These are phyloP conservation scores for Sciaenops ocellatus DNA, from an alignment of 2,797 vertebrate species.

Conservation along the genomic window DNA sequence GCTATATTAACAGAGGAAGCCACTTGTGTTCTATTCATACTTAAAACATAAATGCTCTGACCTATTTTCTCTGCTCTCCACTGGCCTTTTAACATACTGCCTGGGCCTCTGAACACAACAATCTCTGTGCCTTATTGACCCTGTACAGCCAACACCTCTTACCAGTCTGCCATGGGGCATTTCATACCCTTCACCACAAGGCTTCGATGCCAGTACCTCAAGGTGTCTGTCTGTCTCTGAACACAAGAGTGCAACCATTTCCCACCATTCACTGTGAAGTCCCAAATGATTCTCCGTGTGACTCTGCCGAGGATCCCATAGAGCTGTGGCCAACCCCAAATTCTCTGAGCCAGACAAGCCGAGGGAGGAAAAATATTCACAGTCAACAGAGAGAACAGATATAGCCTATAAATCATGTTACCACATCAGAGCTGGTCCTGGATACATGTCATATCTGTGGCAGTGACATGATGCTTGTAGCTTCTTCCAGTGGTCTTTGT, in stretches of 20 bases:
- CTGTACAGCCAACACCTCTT: slow-evolving; percentile 16
- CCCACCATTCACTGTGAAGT: slow-evolving; percentile 52
- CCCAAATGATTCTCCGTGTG: slow-evolving; percentile 1
- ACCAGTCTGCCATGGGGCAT: slow-evolving; percentile 50
- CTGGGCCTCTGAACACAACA: slow-evolving; percentile 16
- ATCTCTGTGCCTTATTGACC: slow-evolving; percentile 6
- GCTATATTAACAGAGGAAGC: background rate
- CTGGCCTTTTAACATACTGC: background rate
- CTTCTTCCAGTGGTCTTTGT: slow-evolving; percentile 3
- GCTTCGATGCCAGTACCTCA: slow-evolving; percentile 33
- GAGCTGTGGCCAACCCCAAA: slow-evolving; percentile 29
- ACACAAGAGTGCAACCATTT: slow-evolving; percentile 60
- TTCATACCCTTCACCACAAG: slow-evolving; percentile 61
- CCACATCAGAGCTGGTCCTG: slow-evolving; percentile 44
- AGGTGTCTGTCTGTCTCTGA: slow-evolving; percentile 57
- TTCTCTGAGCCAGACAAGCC: slow-evolving; percentile 23
- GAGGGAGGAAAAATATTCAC: slow-evolving; percentile 40
- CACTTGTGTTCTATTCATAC: background rate
- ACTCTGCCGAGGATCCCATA: slow-evolving; percentile 16
- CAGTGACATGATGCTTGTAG: slow-evolving; percentile 8
- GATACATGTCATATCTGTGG: slow-evolving; percentile 29
- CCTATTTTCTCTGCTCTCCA: slow-evolving; percentile 11
- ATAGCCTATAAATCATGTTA: slow-evolving; percentile 30
- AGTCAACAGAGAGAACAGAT: slow-evolving; percentile 58
- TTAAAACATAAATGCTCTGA: background rate